Base-by-base conservation (phyloP, 2,888 invertebrate genomes). In the Caradrina kadenii region DNA sequence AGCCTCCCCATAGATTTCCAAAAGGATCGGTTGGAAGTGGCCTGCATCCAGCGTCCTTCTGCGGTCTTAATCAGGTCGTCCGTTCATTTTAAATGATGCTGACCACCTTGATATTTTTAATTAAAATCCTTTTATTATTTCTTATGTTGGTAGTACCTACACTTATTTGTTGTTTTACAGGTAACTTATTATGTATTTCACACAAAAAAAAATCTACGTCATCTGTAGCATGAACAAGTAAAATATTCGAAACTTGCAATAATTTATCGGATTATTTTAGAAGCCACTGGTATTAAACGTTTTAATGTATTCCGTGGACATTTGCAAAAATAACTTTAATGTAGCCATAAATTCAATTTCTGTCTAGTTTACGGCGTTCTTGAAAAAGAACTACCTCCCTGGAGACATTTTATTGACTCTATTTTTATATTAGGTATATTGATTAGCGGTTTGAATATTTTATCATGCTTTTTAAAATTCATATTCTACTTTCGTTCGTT, bases 321-420 rank as follows among this genome's bases (percentile, higher is more conserved):
- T 76, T 76, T 63, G 58, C 61, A 63, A 80, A 80, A 68, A 77
- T 79, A 77, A 68, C 50, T 77, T 79, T 74, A 75, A 77, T 80
- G 80, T 65, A 11, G 69, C 59, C 15, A 77, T 80, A 80, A 74
- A 77, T 76, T 79, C 17, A 56, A 50, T 63, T 60, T 79, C 67
- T 61, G 62, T 60, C 63, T 63, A 63, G 63, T 73, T 76, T 66
- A 76, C 56, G 54, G 79, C 74, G 59, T 66, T 73, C 74, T 66
- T 56, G 49, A 61, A 63, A 66, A 66, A 79, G n/a, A 66, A 63
- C 73, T 71, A 31, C 49, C 61, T n/a, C 52, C 26, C 73, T 64
- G 54, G 21, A 71, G 71, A 71, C 49, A 45, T 60, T 74, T 78
- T 49, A 70, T 48, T 22, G 31, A 22, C 15, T 58, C 22, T 58